phyloP scores from a whole-genome alignment of 2,797 vertebrate species.

The Hephaestus fuliginosus region DNA sequence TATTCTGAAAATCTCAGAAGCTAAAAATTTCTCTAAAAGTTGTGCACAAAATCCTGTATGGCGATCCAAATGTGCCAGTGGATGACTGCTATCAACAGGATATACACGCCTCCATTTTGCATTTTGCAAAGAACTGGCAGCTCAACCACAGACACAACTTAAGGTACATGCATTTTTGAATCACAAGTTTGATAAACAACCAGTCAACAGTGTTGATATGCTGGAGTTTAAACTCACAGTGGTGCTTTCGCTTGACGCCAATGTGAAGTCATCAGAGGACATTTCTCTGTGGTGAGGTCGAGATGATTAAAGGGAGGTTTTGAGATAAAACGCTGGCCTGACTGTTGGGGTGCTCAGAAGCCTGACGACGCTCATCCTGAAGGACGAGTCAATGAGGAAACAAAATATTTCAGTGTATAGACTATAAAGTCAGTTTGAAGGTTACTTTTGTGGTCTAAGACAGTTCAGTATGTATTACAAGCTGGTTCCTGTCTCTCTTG shows the following conservation, averaged over 20 bases:
- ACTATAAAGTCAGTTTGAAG: slow-evolving; percentile 13
- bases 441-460: slow-evolving; percentile 45
- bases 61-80: slow-evolving; percentile 33
- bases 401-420: slow-evolving; percentile 36
- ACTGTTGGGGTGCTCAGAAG: slow-evolving; percentile 24
- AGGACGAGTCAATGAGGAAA: slow-evolving; percentile 56
- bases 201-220: slow-evolving; percentile 27
- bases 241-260: slow-evolving; percentile 12
- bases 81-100: slow-evolving; percentile 23
- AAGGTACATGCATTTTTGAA: slow-evolving; percentile 56
- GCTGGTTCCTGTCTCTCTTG: too few relatives aligned
- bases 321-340: slow-evolving; percentile 16
- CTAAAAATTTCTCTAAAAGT: slow-evolving; percentile 25
- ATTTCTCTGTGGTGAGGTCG: slow-evolving; percentile 29
- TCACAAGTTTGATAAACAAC: slow-evolving; percentile 19
- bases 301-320: slow-evolving; percentile 30
- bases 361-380: slow-evolving; percentile 56
- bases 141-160: slow-evolving; percentile 33
- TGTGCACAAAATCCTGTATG: slow-evolving; percentile 31
- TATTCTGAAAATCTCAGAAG: slow-evolving; percentile 18
- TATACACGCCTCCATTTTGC: slow-evolving; percentile 11
- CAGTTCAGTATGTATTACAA: slow-evolving; percentile 38
- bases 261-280: slow-evolving; percentile 33
- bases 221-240: slow-evolving; percentile 16
- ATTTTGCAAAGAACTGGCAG: slow-evolving; percentile 47